These are phyloP conservation scores for Poecilus cupreus DNA, from an alignment of 2,888 invertebrate genomes.

Conservation along the genomic window DNA sequence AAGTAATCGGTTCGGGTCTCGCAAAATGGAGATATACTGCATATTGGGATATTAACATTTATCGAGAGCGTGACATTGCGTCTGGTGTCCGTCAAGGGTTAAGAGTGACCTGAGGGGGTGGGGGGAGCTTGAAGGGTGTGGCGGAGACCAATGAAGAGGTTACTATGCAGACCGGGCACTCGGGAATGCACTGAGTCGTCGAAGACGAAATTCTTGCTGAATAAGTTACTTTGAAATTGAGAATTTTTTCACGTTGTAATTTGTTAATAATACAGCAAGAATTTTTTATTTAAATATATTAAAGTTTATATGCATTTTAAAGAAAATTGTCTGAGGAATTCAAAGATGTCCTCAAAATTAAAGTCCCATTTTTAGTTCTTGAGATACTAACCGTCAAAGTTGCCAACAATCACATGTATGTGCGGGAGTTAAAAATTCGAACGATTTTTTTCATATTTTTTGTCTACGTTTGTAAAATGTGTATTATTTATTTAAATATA, in stretches of 20 bases:
- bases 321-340: no score
- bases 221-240: background rate
- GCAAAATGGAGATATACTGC: slow-evolving; percentile 69
- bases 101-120: background rate
- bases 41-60: slow-evolving; percentile 73
- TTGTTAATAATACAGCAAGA: no score
- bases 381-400: no score
- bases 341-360: no score
- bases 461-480: no score
- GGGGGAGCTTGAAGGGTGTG: background rate
- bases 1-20: slow-evolving; percentile 12
- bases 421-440: no score
- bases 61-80: slow-evolving; percentile 65
- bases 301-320: no score
- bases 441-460: no score
- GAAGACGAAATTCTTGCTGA: background rate
- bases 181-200: background rate
- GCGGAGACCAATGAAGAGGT: slow-evolving; percentile 39
- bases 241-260: background rate
- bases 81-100: slow-evolving; percentile 54
- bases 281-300: no score
- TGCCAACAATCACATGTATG: no score
- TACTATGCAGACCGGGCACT: slow-evolving; percentile 47
- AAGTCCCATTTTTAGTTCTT: no score
- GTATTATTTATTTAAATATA: no score